Base-by-base conservation (phyloP, 2,797 vertebrate species). In the Varecia variegata region DNA sequence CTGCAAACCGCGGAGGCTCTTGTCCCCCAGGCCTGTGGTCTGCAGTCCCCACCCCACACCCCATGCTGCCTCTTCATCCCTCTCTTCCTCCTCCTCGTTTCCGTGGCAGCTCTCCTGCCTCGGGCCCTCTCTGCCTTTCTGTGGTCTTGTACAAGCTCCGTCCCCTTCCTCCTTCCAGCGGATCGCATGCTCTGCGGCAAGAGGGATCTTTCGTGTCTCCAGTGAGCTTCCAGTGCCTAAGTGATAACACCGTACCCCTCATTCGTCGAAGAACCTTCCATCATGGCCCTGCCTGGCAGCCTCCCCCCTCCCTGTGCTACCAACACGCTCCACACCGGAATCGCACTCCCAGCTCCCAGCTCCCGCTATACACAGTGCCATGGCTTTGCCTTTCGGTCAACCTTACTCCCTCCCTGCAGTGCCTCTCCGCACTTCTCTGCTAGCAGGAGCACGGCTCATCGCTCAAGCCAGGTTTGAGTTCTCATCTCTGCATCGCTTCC, bases 341-440 rank as follows among this genome's bases (percentile, higher is more conserved):
- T n/a, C 23, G 3, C 8, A 0, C 8, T 23, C 54, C 54, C 54
- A 4, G 3, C 54, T 56, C 54, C 9, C 43, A 7, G 43, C 43
- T 45, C 25, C 52, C 0, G 0, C 11, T 1, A 2, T 1, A 1
- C 0, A 2, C 50, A 0, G 0, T 0, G 5, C 3, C 2, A 0
- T 11, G 56, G 2, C 32, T n/a, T 12, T 43, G 23, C 21, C 70
- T n/a, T 18, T 32, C 5, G 9, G 0, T 40, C 4, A 11, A 0
- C 6, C 23, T 7, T 5, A 12, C 3, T 25, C 40, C 21, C 50
- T 73, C 27, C 40, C 12, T 3, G 15, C 10, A 50, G 18, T 7
- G 82, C 4, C 21, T 27, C 67, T 27, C 71, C 45, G 17, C 7
- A 0, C 17, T 40, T 52, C 50, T 80, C 38, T 52, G 21, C 35